Evolutionary conservation across 2,888 invertebrate species (phyloP).

Genomic region (Lasius fuliginosus): DNA sequence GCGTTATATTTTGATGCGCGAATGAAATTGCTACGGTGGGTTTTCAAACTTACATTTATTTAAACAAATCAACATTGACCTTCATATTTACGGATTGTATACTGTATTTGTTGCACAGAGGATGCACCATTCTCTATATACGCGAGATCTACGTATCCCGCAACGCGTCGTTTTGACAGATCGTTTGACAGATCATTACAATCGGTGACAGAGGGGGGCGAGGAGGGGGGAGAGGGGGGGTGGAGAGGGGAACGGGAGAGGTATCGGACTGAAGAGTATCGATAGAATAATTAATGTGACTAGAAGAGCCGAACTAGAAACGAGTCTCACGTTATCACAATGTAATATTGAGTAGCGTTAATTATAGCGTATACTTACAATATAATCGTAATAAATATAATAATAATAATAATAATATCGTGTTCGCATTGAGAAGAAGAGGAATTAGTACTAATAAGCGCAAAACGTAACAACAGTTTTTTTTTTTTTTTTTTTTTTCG

Average conservation of each 20-base stretch:
- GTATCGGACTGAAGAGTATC: constrained; percentile 63
- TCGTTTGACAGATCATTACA: constrained; percentile 74
- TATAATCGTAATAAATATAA: constrained; percentile 60
- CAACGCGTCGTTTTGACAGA: constrained; percentile 76
- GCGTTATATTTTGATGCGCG: neutral
- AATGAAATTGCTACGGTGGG: constrained; percentile 69
- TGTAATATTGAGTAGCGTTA: constrained; percentile 38
- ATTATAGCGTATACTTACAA: constrained; percentile 43
- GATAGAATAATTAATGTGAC: constrained; percentile 66
- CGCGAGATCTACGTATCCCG: constrained; percentile 83
- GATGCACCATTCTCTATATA: constrained; percentile 83
- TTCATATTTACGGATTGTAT: constrained; percentile 86
- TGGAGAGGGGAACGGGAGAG: neutral
- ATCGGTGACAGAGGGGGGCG: constrained; percentile 69
- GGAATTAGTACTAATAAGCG: constrained; percentile 64
- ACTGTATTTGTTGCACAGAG: constrained; percentile 84
- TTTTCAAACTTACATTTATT: constrained; percentile 86
- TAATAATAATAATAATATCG: constrained; percentile 54
- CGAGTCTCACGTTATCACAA: constrained; percentile 56
- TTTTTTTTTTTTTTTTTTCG: neutral
- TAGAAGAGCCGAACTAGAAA: constrained; percentile 72
- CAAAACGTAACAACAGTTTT: constrained; percentile 72
- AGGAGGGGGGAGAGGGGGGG: neutral
- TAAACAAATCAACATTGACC: constrained; percentile 87
- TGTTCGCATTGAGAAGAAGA: constrained; percentile 50